Conservation (phyloP, 2,888 invertebrate species). For the Timandra comae region DNA sequence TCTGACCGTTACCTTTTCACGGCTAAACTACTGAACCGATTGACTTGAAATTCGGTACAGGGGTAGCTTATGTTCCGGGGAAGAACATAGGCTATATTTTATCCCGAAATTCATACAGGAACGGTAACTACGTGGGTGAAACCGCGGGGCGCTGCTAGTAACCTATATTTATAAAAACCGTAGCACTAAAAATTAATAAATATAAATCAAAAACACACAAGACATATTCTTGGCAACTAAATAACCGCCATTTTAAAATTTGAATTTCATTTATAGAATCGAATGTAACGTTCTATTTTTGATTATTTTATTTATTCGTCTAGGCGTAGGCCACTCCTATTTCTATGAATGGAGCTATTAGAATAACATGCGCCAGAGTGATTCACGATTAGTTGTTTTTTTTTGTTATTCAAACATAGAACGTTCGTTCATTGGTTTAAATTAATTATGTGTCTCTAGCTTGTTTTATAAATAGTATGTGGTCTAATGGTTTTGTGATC, state of each 20-base stretch:
- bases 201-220: neutral
- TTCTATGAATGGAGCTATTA: slow-evolving; percentile 22
- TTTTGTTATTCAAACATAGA: slow-evolving; percentile 13
- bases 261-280: slow-evolving; percentile 53
- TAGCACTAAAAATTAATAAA: neutral
- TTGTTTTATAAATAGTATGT: neutral
- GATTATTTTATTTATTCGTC: slow-evolving; percentile 61
- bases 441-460: slow-evolving; percentile 3
- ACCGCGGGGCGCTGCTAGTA: too few relatives aligned
- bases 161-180: neutral
- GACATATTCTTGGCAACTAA: slow-evolving; percentile 10
- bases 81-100: too few relatives aligned
- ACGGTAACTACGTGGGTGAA: too few relatives aligned
- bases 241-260: slow-evolving; percentile 57
- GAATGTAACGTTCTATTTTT: slow-evolving; percentile 63
- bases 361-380: slow-evolving; percentile 18
- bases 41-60: too few relatives aligned
- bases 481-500: too few relatives aligned
- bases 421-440: slow-evolving; percentile 14
- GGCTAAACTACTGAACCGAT: too few relatives aligned
- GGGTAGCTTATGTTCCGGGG: too few relatives aligned
- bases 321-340: slow-evolving; percentile 56
- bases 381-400: slow-evolving; percentile 15
- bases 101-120: too few relatives aligned
- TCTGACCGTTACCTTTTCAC: too few relatives aligned